These are phyloP conservation scores for Pteruthius melanotis DNA, from an alignment of 2,113 vertebrate genomes.

Conservation along the genomic window DNA sequence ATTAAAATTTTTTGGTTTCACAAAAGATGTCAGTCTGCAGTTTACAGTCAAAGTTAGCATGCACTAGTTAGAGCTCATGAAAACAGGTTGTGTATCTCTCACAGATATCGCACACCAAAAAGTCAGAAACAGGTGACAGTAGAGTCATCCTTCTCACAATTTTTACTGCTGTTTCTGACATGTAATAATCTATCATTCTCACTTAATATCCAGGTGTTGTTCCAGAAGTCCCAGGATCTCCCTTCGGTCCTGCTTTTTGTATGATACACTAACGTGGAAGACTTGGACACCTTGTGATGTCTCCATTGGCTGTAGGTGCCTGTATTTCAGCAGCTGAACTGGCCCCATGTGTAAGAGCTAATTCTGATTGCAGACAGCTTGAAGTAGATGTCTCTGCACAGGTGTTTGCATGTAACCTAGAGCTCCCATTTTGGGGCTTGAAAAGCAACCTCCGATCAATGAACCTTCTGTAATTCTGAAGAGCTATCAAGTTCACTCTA, in stretches of 20 bases:
- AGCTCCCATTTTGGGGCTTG: not conserved
- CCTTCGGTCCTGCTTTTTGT: not conserved
- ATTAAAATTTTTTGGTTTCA: not conserved
- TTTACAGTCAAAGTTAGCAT: not conserved
- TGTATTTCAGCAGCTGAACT: not conserved
- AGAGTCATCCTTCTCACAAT: not conserved
- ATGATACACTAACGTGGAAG: not conserved
- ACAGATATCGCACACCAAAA: not conserved
- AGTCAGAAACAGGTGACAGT: not conserved
- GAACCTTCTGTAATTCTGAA: not conserved
- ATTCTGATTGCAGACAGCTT: not conserved
- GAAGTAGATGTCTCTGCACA: not conserved
- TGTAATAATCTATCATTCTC: not conserved
- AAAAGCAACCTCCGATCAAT: not conserved
- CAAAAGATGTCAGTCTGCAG: not conserved
- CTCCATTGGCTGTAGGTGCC: not conserved
- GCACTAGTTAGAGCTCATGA: not conserved
- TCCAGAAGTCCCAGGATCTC: not conserved
- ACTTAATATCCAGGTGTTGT: not conserved
- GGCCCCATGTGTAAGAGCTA: rapidly evolving
- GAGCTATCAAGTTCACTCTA: not conserved
- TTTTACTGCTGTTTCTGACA: not conserved
- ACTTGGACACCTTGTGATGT: not conserved
- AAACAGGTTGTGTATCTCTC: not conserved
- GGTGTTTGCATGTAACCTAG: not conserved